phyloP scores from a whole-genome alignment of 1,140 invertebrate species.

The Monomorium pharaonis region DNA sequence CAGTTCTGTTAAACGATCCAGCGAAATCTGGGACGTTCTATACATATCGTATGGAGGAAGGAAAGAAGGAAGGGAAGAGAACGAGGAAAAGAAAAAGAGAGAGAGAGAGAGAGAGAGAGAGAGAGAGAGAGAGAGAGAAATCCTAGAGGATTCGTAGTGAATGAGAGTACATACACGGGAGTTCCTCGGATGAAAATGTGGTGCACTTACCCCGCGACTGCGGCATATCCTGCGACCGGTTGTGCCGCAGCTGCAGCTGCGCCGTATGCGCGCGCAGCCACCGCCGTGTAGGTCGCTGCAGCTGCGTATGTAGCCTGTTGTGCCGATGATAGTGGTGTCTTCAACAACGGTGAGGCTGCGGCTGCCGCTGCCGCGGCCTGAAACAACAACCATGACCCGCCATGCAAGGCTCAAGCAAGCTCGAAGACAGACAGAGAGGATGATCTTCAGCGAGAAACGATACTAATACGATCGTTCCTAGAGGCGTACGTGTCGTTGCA shows the following conservation, averaged over 20 bases:
- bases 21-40: conserved; percentile 18
- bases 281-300: conserved; percentile 93
- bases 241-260: conserved; percentile 89
- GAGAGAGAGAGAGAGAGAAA: not conserved
- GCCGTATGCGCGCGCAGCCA: conserved; percentile 90
- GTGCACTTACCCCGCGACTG: conserved; percentile 89
- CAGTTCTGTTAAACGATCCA: conserved; percentile 11
- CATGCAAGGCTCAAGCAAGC: conserved; percentile 85
- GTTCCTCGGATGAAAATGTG: conserved; percentile 24
- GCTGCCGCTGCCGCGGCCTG: conserved; percentile 88
- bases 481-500: conserved; percentile 39
- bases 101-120: not conserved
- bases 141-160: conserved; percentile 41
- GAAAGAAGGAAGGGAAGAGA: not conserved
- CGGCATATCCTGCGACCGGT: conserved; percentile 88
- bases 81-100: not conserved
- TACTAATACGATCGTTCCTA: conserved; percentile 57
- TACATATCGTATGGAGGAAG: not conserved
- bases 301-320: conserved; percentile 92
- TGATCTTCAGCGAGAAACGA: conserved; percentile 68
- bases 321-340: conserved; percentile 89
- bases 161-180: conserved; percentile 23
- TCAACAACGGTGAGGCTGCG: conserved; percentile 89
- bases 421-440: conserved; percentile 72
- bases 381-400: conserved; percentile 85